Evolutionary conservation across 1,140 invertebrate genomes (phyloP).

Genomic region (Drosophila subobscura): DNA sequence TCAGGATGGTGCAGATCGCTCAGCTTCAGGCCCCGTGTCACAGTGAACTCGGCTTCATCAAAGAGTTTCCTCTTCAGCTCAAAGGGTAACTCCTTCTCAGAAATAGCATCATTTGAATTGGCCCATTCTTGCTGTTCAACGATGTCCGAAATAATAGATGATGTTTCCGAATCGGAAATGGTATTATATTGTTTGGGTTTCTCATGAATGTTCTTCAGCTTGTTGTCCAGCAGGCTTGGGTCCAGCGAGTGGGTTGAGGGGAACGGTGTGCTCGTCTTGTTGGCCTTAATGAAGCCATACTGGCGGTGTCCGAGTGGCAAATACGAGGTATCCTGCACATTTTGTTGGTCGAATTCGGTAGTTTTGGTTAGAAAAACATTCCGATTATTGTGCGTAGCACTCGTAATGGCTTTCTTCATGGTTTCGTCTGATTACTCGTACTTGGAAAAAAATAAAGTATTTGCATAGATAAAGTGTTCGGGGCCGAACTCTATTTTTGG

Average conservation of each 20-base stretch:
- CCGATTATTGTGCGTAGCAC: no score
- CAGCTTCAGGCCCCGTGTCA: constrained; percentile 41
- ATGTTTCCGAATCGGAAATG: no score
- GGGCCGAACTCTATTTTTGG: no score
- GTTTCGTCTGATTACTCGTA: no score
- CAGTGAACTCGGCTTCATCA: constrained; percentile 53
- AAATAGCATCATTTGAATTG: not conserved
- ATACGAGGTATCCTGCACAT: no score
- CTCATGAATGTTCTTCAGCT: not conserved
- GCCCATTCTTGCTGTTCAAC: not conserved
- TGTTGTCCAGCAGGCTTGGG: not conserved
- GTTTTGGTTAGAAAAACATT: no score
- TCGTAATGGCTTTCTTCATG: no score
- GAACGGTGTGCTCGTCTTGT: constrained; percentile 7
- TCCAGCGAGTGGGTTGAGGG: not conserved
- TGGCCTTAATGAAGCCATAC: constrained; percentile 38
- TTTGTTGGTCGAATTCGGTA: no score
- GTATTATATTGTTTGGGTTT: not conserved
- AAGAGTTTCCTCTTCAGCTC: constrained; percentile 48
- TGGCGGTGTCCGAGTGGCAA: constrained; percentile 4
- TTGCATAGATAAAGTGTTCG: no score
- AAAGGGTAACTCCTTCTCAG: constrained; percentile 10
- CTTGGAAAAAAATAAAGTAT: no score
- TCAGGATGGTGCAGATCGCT: constrained; percentile 17
- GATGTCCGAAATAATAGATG: not conserved